phyloP scores from a whole-genome alignment of 2,113 vertebrate genomes.

The Merops nubicus region DNA sequence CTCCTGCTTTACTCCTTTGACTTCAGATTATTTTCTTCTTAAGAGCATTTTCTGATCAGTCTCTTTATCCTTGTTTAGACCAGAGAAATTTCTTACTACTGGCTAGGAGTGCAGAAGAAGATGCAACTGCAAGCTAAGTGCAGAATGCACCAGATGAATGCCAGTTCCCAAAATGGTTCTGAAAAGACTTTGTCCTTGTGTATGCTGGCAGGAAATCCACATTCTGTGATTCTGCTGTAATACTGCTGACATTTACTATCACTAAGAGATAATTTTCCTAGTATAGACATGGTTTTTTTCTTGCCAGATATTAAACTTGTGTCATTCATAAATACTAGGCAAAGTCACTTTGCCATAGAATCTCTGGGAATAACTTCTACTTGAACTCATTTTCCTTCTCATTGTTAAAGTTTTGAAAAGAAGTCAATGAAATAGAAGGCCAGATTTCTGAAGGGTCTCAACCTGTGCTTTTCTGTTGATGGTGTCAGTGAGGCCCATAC shows the following conservation, averaged over 20 bases:
- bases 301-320: background rate
- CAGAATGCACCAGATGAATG: background rate
- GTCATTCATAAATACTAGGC: background rate
- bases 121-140: background rate
- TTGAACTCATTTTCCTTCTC: background rate
- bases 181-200: background rate
- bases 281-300: background rate
- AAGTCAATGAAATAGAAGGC: background rate
- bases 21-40: background rate
- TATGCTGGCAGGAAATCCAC: slow-evolving; percentile 5
- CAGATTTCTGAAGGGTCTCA: background rate
- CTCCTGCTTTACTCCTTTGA: background rate
- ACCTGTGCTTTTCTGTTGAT: background rate
- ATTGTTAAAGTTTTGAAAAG: background rate
- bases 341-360: background rate
- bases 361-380: background rate
- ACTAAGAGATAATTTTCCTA: slow-evolving; percentile 36
- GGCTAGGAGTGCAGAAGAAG: background rate
- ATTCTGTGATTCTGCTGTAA: background rate
- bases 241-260: slow-evolving; percentile 25
- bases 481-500: background rate
- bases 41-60: background rate
- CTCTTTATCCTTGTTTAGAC: background rate
- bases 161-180: background rate
- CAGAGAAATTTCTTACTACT: background rate